Evolutionary conservation across 2,797 vertebrate species (phyloP).

Genomic region (Propithecus deckenii): DNA sequence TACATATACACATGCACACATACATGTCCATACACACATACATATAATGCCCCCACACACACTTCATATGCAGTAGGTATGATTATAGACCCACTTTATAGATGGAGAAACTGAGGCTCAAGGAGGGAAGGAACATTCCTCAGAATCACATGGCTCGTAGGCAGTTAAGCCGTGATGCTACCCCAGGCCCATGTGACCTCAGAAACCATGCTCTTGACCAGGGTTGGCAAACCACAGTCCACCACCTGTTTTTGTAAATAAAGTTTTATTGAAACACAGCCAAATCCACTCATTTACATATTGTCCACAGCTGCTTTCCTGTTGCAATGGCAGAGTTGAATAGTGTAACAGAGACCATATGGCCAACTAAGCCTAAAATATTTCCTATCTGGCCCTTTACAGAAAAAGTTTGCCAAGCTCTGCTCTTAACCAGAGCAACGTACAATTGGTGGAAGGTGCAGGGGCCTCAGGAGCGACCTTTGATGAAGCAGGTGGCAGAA

Average conservation of each 20-base stretch:
- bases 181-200: background rate
- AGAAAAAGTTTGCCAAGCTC: background rate
- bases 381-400: background rate
- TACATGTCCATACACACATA: background rate
- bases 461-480: background rate
- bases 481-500: background rate
- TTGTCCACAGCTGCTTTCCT: background rate
- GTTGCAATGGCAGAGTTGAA: background rate
- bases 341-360: background rate
- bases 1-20: background rate
- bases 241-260: background rate
- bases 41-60: background rate
- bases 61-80: accelerated
- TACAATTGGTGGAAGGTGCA: background rate
- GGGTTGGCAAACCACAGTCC: background rate
- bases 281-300: background rate
- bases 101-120: background rate
- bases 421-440: accelerated
- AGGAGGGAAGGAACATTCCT: background rate
- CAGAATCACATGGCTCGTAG: background rate
- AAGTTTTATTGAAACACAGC: background rate
- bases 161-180: background rate
- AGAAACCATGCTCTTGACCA: background rate
- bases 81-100: background rate
- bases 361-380: background rate